These are phyloP conservation scores for Carassius gibelio DNA, from an alignment of 2,113 vertebrate species.

Conservation along the genomic window DNA sequence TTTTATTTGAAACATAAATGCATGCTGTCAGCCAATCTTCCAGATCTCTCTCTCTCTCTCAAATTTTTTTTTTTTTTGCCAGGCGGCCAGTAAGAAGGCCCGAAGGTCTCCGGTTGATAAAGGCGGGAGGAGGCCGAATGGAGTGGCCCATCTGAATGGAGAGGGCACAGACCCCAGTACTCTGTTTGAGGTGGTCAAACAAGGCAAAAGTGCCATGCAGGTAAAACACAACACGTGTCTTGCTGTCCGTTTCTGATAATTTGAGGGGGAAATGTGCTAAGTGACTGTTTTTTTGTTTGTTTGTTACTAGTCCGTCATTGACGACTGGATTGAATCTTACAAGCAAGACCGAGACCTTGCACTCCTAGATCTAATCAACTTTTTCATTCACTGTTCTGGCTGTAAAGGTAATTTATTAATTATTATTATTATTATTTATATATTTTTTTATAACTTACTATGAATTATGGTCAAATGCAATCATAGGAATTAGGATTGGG, in stretches of 20 bases:
- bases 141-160: conserved; percentile 85
- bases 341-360: conserved; percentile 98
- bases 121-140: conserved; percentile 81
- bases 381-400: conserved; percentile 99
- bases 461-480: neutral
- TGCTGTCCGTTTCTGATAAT: neutral
- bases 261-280: neutral
- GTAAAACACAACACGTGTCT: conserved; percentile 57
- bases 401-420: conserved; percentile 87
- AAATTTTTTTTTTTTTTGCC: neutral
- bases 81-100: conserved; percentile 85
- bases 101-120: conserved; percentile 84
- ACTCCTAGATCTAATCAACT: conserved; percentile 98
- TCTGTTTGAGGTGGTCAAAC: conserved; percentile 87
- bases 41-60: neutral
- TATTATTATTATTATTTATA: too few species aligned
- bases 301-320: conserved; percentile 87
- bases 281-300: neutral
- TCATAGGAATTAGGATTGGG: neutral
- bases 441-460: too few species aligned
- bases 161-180: conserved; percentile 85
- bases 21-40: neutral
- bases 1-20: neutral
- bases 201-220: conserved; percentile 91
- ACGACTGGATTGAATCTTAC: conserved; percentile 99